Evolutionary conservation across 2,888 invertebrate genomes (phyloP).

Genomic region (Auanema freiburgensis): DNA sequence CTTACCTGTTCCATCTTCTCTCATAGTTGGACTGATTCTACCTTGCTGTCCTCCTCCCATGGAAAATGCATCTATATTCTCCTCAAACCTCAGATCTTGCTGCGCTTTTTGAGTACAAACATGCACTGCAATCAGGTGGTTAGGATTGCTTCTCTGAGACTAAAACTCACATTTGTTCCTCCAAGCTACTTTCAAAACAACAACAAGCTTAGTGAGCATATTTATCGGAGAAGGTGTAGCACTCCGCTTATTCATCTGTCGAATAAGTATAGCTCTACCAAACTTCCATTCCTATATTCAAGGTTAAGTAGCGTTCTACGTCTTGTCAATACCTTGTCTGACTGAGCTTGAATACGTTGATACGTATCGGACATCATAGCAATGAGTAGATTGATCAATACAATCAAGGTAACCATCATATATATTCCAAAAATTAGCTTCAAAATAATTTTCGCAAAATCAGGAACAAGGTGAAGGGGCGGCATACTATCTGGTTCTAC

Average conservation of each 20-base stretch:
- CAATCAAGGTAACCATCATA: slow-evolving; percentile 77
- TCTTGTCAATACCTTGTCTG: slow-evolving; percentile 75
- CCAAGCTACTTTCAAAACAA: slow-evolving; percentile 61
- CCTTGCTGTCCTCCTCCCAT: slow-evolving; percentile 62
- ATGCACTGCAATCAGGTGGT: slow-evolving; percentile 51
- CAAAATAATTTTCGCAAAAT: slow-evolving; percentile 64
- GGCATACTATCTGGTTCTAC: slow-evolving; percentile 73
- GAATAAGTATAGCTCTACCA: slow-evolving; percentile 92
- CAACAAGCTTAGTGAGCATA: slow-evolving; percentile 77
- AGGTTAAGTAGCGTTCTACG: neutral
- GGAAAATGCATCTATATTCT: slow-evolving; percentile 64
- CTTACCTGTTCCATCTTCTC: slow-evolving; percentile 38
- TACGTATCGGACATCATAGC: slow-evolving; percentile 99
- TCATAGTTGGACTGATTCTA: slow-evolving; percentile 43
- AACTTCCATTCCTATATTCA: slow-evolving; percentile 87
- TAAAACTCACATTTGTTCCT: slow-evolving; percentile 60
- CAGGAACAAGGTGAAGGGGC: slow-evolving; percentile 67
- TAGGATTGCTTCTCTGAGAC: neutral
- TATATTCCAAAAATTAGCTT: slow-evolving; percentile 86
- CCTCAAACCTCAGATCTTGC: slow-evolving; percentile 61
- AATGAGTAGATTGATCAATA: slow-evolving; percentile 96
- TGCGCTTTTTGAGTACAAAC: slow-evolving; percentile 64
- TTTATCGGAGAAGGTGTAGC: slow-evolving; percentile 97
- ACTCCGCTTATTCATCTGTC: slow-evolving; percentile 95
- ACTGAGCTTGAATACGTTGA: slow-evolving; percentile 89